Base-by-base conservation (phyloP, 2,797 vertebrate species). In the Natrix natrix region DNA sequence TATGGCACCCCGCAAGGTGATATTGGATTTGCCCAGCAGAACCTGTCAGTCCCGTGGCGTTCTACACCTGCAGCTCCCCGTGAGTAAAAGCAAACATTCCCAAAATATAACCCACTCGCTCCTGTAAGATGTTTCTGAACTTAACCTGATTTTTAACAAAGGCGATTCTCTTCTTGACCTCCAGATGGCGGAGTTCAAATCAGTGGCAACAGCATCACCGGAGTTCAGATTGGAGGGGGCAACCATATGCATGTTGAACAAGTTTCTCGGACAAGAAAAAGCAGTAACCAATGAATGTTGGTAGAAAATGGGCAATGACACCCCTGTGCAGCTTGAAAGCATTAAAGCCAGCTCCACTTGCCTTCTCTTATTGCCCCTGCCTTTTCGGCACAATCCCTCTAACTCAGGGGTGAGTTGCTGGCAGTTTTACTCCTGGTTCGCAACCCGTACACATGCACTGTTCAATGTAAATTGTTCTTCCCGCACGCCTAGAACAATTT, bases 161-260 rank as follows among this genome's bases (percentile, higher is more conserved):
- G 28, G 54, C 17, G 8, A 69, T 1, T 93, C 54, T 88, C 88
- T 37, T 86, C 37, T 83, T 12, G 10, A 59, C 16, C n/a, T 83
- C 43, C 66, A 91, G 93, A 48, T 83, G 56, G 87, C n/a, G 52
- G 59, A 12, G 12, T 93, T 74, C 17, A 24, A 56, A 89, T 93
- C 57, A 13, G 12, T 43, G 90, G 69, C 24, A 17, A 57, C 4
- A 10, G 11, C 57, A 24, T 89, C 74, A 6, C 17, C 7, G 90
- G 90, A 37, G 0, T 91, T 32, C 93, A 93, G 20, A 22, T 93
- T 89, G 93, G 93, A 86, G 7, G 7, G 5, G 0, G 16, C 4
- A 91, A 86, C 24, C 4, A 1, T 32, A 89, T 93, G 93, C 16
- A 26, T 2, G 1, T 93, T 22, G 57, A 63, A 89, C 11, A 22